A percentile compares a stretch with the other conserved stretches of the same genome.
phyloP scores from a whole-genome alignment of 2,888 invertebrate species.

The Euzophera pinguis region DNA sequence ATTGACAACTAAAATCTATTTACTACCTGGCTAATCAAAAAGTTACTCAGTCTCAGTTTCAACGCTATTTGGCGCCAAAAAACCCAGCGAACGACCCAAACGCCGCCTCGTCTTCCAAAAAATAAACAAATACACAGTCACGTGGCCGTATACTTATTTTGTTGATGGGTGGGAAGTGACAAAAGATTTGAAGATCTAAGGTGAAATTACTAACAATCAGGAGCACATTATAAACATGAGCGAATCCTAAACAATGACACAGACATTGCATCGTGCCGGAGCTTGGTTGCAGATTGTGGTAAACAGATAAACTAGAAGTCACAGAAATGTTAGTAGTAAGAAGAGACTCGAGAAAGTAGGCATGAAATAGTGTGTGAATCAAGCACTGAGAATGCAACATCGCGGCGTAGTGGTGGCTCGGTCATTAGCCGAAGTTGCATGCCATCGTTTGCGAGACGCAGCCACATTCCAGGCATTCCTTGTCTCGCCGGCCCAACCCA shows the following conservation, averaged over 20 bases:
- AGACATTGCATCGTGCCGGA: too few species aligned
- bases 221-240: too few species aligned
- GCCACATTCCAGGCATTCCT: conserved; percentile 59
- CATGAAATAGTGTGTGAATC: conserved; percentile 31
- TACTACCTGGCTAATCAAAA: too few species aligned
- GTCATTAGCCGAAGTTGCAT: conserved; percentile 49
- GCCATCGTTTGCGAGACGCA: conserved; percentile 42
- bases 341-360: not conserved
- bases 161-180: too few species aligned
- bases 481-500: conserved; percentile 33
- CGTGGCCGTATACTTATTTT: conserved; percentile 19
- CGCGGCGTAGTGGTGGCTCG: conserved; percentile 32
- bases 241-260: too few species aligned
- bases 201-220: too few species aligned
- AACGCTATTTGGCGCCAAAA: conserved; percentile 29
- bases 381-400: conserved; percentile 37
- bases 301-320: too few species aligned
- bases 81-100: conserved; percentile 30
- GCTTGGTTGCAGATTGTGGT: too few species aligned
- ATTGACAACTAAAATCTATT: too few species aligned
- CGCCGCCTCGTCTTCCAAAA: conserved; percentile 15
- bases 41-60: too few species aligned
- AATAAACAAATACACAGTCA: conserved; percentile 23
- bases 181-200: too few species aligned
- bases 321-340: conserved; percentile 14